Evolutionary conservation across 2,797 vertebrate species (phyloP).

Genomic region (Perodicticus potto): DNA sequence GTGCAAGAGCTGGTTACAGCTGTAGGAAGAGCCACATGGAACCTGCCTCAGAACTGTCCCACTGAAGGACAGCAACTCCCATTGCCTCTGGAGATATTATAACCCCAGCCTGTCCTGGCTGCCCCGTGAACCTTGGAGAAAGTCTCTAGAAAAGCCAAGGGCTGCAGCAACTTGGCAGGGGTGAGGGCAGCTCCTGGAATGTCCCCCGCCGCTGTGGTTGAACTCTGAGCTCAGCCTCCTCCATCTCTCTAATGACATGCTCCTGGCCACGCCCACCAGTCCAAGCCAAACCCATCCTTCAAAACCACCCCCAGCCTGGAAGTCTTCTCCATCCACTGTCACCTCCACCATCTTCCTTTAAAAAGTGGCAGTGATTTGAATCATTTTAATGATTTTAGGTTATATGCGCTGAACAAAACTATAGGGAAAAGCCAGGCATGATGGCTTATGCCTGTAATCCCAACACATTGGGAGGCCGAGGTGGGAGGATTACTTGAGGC

Average conservation of each 20-base stretch:
- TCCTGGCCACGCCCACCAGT: too few species aligned
- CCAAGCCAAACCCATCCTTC: neutral
- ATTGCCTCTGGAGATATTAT: too few species aligned
- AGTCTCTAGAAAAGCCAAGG: neutral
- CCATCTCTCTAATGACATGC: accelerated
- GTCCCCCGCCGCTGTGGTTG: neutral
- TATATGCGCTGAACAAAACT: neutral
- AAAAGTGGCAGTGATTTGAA: neutral
- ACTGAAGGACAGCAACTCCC: accelerated
- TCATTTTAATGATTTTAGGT: neutral
- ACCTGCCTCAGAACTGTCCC: neutral
- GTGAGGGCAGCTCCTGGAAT: accelerated
- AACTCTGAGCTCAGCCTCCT: neutral
- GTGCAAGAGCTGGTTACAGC: neutral
- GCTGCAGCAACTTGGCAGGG: accelerated
- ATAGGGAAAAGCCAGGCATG: neutral
- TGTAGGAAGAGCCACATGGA: accelerated
- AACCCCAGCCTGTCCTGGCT: neutral
- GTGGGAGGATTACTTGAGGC: neutral
- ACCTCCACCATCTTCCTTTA: neutral
- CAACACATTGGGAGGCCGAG: neutral
- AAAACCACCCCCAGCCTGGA: neutral
- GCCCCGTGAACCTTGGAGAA: neutral
- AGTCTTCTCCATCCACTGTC: neutral
- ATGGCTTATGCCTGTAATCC: neutral